phyloP scores from a whole-genome alignment of 2,797 vertebrate species.

The Acrossocheilus fasciatus region DNA sequence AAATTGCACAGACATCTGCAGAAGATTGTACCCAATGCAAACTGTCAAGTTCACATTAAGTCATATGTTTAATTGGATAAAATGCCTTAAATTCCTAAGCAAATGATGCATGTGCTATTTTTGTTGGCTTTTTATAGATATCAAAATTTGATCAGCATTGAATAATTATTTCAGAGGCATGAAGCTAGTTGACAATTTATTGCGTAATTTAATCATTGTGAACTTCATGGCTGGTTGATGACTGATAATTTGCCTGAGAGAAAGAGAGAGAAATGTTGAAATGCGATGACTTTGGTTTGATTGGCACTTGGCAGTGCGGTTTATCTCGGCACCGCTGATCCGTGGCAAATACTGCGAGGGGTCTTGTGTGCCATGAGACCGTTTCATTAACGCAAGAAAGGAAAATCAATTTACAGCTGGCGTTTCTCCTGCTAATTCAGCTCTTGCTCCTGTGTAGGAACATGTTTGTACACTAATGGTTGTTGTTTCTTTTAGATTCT shows the following conservation, averaged over 20 bases:
- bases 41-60: conserved; percentile 24
- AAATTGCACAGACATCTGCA: not conserved
- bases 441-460: conserved; percentile 1
- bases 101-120: conserved; percentile 30
- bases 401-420: conserved; percentile 69
- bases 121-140: conserved; percentile 14
- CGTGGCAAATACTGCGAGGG: not conserved
- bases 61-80: conserved; percentile 48
- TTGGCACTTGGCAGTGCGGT: conserved; percentile 6
- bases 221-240: conserved; percentile 9
- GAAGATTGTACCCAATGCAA: conserved; percentile 37
- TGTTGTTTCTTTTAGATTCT: conserved; percentile 37
- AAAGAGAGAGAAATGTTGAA: conserved; percentile 8
- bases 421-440: conserved; percentile 30
- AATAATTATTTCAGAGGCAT: not conserved
- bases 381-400: conserved; percentile 70
- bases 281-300: conserved; percentile 16
- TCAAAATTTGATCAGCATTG: not conserved
- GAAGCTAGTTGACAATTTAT: conserved; percentile 18
- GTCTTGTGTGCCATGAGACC: conserved; percentile 55
- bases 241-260: conserved; percentile 13
- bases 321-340: conserved; percentile 4
- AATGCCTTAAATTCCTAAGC: conserved; percentile 3
- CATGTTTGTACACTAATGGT: conserved; percentile 24
- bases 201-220: conserved; percentile 26